Evolutionary conservation across 2,888 invertebrate genomes (phyloP).

Genomic region (Thysanoteuthis rhombus): DNA sequence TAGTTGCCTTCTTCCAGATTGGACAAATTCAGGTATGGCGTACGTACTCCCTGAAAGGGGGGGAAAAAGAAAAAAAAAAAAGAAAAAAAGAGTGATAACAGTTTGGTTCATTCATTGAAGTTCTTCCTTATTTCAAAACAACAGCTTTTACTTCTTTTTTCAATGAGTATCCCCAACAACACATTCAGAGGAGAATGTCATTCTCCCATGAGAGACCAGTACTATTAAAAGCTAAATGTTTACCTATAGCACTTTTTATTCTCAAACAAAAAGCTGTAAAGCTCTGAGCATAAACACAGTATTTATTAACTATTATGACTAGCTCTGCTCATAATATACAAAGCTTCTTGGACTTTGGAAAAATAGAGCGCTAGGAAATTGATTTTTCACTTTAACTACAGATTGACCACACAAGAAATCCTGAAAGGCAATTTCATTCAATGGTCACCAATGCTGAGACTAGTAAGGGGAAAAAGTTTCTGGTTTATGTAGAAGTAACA

Average conservation of each 20-base stretch:
- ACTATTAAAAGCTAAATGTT: too few relatives aligned
- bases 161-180: too few relatives aligned
- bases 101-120: not conserved
- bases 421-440: not conserved
- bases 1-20: slow-evolving; percentile 94
- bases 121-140: not conserved
- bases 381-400: not conserved
- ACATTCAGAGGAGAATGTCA: not conserved
- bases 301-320: too few relatives aligned
- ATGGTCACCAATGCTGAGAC: not conserved
- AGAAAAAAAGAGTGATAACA: too few relatives aligned
- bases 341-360: too few relatives aligned
- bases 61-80: slow-evolving; percentile 20
- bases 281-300: too few relatives aligned
- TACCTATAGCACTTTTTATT: too few relatives aligned
- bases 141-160: too few relatives aligned
- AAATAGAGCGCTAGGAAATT: not conserved
- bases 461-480: too few relatives aligned
- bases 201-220: not conserved
- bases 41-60: slow-evolving; percentile 80
- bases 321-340: too few relatives aligned
- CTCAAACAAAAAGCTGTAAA: too few relatives aligned
- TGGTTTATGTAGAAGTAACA: not conserved
- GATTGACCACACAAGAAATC: not conserved
- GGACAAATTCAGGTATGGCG: slow-evolving; percentile 86